These are phyloP conservation scores for Pogonophryne albipinna DNA, from an alignment of 2,797 vertebrate genomes.

Conservation along the genomic window DNA sequence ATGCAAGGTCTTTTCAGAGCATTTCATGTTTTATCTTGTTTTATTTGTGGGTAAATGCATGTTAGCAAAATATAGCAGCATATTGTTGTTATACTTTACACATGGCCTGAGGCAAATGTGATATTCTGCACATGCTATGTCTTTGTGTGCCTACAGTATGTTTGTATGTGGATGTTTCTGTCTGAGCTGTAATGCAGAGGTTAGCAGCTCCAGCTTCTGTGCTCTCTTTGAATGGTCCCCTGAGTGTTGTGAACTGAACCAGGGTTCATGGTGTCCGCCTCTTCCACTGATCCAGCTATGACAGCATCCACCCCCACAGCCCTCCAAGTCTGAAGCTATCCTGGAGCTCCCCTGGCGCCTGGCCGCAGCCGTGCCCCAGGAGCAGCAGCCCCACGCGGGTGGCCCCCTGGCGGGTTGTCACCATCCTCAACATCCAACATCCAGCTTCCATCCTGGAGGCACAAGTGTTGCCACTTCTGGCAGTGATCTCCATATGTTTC, in stretches of 20 bases:
- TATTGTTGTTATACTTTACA: no score
- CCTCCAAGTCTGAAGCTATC: conserved; percentile 53
- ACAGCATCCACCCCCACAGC: conserved; percentile 69
- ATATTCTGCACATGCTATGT: background rate
- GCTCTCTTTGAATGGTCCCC: conserved; percentile 58
- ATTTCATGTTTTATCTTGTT: no score
- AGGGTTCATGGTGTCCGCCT: conserved; percentile 66
- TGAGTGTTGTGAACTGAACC: conserved; percentile 70
- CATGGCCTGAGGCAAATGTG: background rate
- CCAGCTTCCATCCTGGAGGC: conserved; percentile 46
- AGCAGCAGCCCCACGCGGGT: conserved; percentile 68
- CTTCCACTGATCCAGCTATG: conserved; percentile 82
- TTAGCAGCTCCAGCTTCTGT: conserved; percentile 49
- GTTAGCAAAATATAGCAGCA: no score
- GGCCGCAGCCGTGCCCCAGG: conserved; percentile 71
- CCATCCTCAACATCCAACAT: conserved; percentile 47
- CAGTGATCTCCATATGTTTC: conserved; percentile 66
- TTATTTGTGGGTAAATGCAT: no score
- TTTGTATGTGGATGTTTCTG: conserved; percentile 21
- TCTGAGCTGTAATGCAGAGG: conserved; percentile 47
- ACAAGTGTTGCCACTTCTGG: conserved; percentile 63
- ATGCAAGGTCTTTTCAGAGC: no score
- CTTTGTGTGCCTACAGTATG: conserved; percentile 1
- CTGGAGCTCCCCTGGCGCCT: conserved; percentile 60
- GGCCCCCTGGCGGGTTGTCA: conserved; percentile 65